phyloP scores from a whole-genome alignment of 2,113 vertebrate genomes.

The Sialia sialis region DNA sequence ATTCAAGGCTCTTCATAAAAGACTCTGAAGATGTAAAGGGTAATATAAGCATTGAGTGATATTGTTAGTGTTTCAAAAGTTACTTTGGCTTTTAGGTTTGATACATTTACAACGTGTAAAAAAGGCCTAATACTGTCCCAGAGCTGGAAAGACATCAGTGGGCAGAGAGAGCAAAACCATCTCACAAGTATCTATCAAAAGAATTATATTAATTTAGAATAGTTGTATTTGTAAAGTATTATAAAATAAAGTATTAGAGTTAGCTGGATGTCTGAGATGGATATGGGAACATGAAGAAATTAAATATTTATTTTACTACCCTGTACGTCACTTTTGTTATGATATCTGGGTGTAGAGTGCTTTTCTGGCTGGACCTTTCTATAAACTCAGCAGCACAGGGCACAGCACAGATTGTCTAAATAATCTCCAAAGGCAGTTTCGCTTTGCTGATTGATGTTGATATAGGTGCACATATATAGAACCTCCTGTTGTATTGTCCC shows the following conservation, averaged over 20 bases:
- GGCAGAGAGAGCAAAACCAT: background rate
- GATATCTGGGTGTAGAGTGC: conserved; percentile 26
- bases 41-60: conserved; percentile 38
- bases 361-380: conserved; percentile 30
- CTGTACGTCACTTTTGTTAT: conserved; percentile 47
- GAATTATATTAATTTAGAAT: conserved; percentile 16
- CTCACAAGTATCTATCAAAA: conserved; percentile 7
- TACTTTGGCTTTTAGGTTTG: conserved; percentile 8
- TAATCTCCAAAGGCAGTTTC: conserved; percentile 7
- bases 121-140: background rate
- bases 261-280: conserved; percentile 18
- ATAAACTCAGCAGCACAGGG: background rate
- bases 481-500: background rate
- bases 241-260: background rate
- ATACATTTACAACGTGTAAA: background rate
- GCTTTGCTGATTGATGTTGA: background rate
- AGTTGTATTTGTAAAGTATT: background rate
- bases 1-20: background rate
- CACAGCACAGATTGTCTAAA: conserved; percentile 19
- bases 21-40: background rate
- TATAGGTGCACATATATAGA: background rate
- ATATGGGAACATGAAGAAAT: conserved; percentile 17
- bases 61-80: conserved; percentile 39
- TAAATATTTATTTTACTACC: conserved; percentile 48
- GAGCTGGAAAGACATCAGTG: background rate